A percentile compares a stretch with the other conserved stretches of the same genome.
Evolutionary conservation across 2,113 vertebrate genomes (phyloP).

Genomic region (Puma concolor): DNA sequence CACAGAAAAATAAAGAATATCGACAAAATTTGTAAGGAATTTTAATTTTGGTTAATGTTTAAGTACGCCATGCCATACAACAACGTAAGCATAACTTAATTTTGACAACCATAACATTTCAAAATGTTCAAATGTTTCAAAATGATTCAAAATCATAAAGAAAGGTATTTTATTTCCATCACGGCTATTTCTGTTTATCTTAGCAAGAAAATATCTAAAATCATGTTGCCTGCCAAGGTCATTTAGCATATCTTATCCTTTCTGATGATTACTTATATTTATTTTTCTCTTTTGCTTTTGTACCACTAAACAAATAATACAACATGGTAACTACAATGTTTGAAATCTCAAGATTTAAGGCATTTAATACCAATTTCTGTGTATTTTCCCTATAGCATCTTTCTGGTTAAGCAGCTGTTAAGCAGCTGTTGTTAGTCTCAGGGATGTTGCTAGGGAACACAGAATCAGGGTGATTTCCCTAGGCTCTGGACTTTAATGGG

Average conservation of each 20-base stretch:
- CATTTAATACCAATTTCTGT: constrained; percentile 35
- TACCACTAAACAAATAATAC: not conserved
- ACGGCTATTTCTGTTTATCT: not conserved
- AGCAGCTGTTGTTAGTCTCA: constrained; percentile 62
- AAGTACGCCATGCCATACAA: not conserved
- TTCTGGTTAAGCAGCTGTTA: constrained; percentile 28
- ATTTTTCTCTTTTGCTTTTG: constrained; percentile 26
- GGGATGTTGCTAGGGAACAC: constrained; percentile 58
- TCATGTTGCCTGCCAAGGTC: not conserved
- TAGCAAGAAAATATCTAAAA: constrained; percentile 39
- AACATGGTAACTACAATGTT: not conserved
- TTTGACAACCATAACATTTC: constrained; percentile 9
- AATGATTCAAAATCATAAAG: not conserved
- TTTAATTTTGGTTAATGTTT: constrained; percentile 17
- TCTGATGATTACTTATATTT: not conserved
- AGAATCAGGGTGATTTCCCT: constrained; percentile 64
- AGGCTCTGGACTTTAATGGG: constrained; percentile 62
- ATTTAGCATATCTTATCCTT: not conserved
- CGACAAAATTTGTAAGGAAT: constrained; percentile 29
- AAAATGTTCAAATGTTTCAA: not conserved
- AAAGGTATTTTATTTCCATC: constrained; percentile 23
- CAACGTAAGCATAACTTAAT: constrained; percentile 14
- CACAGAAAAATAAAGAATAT: constrained; percentile 13
- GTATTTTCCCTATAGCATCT: constrained; percentile 37
- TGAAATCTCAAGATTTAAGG: constrained; percentile 17